phyloP scores from a whole-genome alignment of 2,113 vertebrate species.

The Martes martes region DNA sequence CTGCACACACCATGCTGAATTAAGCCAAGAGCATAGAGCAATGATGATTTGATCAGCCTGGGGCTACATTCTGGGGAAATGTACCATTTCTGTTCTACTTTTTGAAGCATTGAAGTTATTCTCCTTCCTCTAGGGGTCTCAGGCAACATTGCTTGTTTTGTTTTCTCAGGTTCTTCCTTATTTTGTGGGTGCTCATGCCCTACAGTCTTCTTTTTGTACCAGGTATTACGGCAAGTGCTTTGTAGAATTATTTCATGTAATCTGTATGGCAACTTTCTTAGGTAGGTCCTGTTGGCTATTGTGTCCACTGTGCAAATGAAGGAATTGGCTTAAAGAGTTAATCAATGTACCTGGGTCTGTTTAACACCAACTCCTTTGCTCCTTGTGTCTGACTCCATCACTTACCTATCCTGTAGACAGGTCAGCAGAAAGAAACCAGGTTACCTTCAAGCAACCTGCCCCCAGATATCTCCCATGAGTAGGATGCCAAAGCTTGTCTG shows the following conservation, averaged over 20 bases:
- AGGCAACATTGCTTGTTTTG: background rate
- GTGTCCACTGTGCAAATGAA: background rate
- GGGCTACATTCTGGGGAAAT: background rate
- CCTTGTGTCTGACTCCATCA: background rate
- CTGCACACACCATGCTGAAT: background rate
- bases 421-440: background rate
- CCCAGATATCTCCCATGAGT: background rate
- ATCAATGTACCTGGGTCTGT: background rate
- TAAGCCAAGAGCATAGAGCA: background rate
- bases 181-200: background rate
- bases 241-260: background rate
- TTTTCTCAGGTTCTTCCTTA: background rate
- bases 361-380: background rate
- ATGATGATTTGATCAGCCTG: background rate
- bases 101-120: background rate
- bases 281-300: background rate
- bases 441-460: background rate
- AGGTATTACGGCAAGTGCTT: background rate
- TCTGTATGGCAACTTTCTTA: background rate
- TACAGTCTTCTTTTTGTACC: background rate
- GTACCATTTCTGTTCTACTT: background rate
- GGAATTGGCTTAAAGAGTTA: background rate
- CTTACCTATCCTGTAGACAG: background rate
- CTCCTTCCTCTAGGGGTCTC: background rate
- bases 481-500: background rate